These are phyloP conservation scores for Xanthia icteritia DNA, from an alignment of 2,888 invertebrate genomes.

Conservation along the genomic window DNA sequence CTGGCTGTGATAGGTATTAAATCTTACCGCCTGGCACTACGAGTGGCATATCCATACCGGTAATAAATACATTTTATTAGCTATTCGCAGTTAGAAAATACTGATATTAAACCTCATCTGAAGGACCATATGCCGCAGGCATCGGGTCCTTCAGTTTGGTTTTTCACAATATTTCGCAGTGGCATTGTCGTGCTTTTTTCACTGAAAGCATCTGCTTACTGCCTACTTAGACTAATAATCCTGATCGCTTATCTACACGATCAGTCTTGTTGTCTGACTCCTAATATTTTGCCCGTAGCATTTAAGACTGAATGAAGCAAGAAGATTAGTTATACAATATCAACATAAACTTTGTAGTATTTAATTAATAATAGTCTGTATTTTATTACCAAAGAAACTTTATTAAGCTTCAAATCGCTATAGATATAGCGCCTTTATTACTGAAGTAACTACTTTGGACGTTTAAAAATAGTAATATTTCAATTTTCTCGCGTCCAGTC, in stretches of 20 bases:
- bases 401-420: too few species aligned
- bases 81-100: slow-evolving; percentile 3
- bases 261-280: neutral
- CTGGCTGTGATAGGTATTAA: neutral
- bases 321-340: neutral
- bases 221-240: too few species aligned
- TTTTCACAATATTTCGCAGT: neutral
- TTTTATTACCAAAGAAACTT: neutral
- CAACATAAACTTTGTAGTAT: neutral
- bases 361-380: neutral
- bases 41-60: neutral
- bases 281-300: neutral
- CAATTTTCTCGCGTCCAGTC: slow-evolving; percentile 4
- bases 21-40: neutral
- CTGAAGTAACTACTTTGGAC: neutral
- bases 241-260: too few species aligned
- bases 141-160: too few species aligned
- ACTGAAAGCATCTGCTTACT: neutral
- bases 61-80: neutral
- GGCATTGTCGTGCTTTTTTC: neutral
- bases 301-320: slow-evolving; percentile 7
- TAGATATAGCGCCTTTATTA: neutral
- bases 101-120: neutral
- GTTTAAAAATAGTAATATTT: slow-evolving; percentile 18
- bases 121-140: neutral